Evolutionary conservation across 92 coral and sea anemone species (phyloP), one percentile per base, ranked within the genome.

Genomic region (Ricordea florida): DNA sequence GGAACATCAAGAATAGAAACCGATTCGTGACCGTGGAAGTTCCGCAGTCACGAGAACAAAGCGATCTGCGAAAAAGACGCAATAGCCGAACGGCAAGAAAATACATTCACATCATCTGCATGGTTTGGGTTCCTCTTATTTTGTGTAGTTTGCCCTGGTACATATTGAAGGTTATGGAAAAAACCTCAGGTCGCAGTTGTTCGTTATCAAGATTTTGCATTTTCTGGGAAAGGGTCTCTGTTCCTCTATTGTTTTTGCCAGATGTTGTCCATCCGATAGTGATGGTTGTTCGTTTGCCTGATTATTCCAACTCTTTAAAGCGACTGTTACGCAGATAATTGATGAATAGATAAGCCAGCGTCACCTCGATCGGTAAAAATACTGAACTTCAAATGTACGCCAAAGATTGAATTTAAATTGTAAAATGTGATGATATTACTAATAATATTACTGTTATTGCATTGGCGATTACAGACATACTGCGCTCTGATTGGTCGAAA

Each of bases 101-200:
- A 30, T 66, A 66, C 15, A 13, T 66, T 20, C 31, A 14, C 2
- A 31, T 66, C 7, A 43, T 66, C 20, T 30, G 29, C 2, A 25
- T 47, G 13, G 14, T 66, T 16, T 28, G 14, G 42, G 32, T 21
- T 5, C 73, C 73, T 6, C 9, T 66, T 13, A 4, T 13, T 17
- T 13, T 66, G 10, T 46, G 58, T 28, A 66, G 21, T 46, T 32
- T 32, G 10, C 73, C 73, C 6, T 66, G 73, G 73, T 66, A 29
- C 24, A 14, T 46, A 45, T 2, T 45, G 10, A 66, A 30, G 13
- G 5, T 66, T 9, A 13, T 30, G 5, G 29, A 45, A 18, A 2
- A 18, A 1, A 32, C 28, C 0, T 1, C 1, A 28, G 1, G 23
- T 20, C 11, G 33, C 23, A 1, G 18, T 14, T 6, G 21, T 30